phyloP scores from a whole-genome alignment of 2,113 vertebrate genomes.

The Oostethus manadensis region DNA sequence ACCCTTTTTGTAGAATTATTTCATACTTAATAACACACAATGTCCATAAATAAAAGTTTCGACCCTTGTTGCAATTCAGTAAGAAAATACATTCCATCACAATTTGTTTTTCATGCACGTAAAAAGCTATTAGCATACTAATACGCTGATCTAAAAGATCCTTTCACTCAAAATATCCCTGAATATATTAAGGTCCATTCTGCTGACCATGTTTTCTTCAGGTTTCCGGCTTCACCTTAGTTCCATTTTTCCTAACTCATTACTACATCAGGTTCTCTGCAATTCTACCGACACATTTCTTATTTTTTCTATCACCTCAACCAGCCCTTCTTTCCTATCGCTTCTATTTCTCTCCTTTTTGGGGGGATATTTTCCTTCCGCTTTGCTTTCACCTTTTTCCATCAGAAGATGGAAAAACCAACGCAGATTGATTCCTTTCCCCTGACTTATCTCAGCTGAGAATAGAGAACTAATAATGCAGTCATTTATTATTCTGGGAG shows the following conservation, averaged over 20 bases:
- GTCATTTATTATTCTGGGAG: conserved; percentile 49
- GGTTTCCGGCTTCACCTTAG: conserved; percentile 24
- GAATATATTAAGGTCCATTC: conserved; percentile 46
- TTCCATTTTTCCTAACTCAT: conserved; percentile 29
- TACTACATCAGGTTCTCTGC: conserved; percentile 29
- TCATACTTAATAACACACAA: neutral
- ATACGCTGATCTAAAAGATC: conserved; percentile 55
- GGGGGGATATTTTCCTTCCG: conserved; percentile 19
- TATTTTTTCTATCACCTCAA: conserved; percentile 14
- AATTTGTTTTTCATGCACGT: conserved; percentile 25
- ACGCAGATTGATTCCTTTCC: conserved; percentile 62
- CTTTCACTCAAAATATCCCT: conserved; percentile 56
- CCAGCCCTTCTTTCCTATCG: conserved; percentile 34
- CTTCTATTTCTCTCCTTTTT: conserved; percentile 21
- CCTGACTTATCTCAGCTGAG: conserved; percentile 57
- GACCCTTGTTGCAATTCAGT: neutral
- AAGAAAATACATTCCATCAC: neutral
- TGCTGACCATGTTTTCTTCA: conserved; percentile 56
- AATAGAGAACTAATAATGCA: conserved; percentile 62
- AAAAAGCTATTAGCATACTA: conserved; percentile 52
- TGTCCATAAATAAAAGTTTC: neutral
- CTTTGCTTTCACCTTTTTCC: conserved; percentile 24
- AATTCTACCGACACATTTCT: conserved; percentile 17
- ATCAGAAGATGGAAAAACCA: conserved; percentile 67
- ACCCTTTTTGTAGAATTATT: neutral